Percentiles rank a stretch among this genome's conserved stretches.
Evolutionary conservation across 2,888 invertebrate genomes (phyloP).

Genomic region (Epistrophe eligans): DNA sequence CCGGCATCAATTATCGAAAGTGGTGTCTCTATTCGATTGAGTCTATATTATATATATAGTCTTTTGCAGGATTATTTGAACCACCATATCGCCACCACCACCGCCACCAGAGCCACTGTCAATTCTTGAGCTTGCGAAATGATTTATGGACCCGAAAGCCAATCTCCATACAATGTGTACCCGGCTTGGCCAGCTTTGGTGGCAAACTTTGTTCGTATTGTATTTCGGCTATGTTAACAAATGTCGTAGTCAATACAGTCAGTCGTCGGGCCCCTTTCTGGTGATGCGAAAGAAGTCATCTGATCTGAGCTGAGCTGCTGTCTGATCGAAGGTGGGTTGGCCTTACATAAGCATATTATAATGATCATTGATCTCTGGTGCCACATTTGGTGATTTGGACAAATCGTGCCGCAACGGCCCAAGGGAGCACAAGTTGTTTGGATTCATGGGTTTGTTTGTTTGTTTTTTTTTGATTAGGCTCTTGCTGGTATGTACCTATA

Average conservation of each 20-base stretch:
- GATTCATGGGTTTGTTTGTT: slow-evolving; percentile 4
- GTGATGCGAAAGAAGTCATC: slow-evolving; percentile 64
- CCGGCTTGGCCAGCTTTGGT: slow-evolving; percentile 33
- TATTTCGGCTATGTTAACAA: slow-evolving; percentile 69
- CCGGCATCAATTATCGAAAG: slow-evolving; percentile 55
- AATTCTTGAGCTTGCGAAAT: slow-evolving; percentile 66
- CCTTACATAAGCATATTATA: slow-evolving; percentile 47
- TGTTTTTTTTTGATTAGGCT: slow-evolving; percentile 36
- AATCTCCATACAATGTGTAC: slow-evolving; percentile 65
- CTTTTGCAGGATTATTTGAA: slow-evolving; percentile 49
- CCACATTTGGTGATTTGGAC: slow-evolving; percentile 74
- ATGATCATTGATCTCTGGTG: slow-evolving; percentile 76
- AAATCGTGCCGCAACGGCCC: slow-evolving; percentile 67
- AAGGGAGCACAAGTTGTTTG: slow-evolving; percentile 51
- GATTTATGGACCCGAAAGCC: slow-evolving; percentile 68
- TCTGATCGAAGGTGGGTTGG: slow-evolving; percentile 33
- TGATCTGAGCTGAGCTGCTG: slow-evolving; percentile 22
- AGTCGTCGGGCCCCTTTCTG: slow-evolving; percentile 27
- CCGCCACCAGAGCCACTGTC: slow-evolving; percentile 7
- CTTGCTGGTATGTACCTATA: background rate
- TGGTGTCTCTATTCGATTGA: slow-evolving; percentile 56
- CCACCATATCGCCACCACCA: background rate
- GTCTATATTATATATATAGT: background rate
- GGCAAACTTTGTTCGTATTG: slow-evolving; percentile 34
- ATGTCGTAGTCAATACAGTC: slow-evolving; percentile 47